Conservation (phyloP, 2,113 vertebrate genomes). For the Dipodomys stephensi region DNA sequence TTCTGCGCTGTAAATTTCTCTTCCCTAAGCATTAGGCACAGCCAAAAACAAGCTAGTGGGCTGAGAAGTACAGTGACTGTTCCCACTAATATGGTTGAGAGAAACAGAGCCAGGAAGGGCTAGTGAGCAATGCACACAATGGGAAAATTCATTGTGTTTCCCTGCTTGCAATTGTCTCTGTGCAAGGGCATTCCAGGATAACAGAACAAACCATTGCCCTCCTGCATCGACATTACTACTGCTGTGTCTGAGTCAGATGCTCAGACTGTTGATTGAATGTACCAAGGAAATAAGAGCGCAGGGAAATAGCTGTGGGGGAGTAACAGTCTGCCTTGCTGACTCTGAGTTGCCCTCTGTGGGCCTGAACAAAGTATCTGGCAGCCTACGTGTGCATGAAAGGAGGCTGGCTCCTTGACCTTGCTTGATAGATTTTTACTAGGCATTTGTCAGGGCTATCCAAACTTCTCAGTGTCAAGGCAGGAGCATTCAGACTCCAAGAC, state of each 20-base stretch:
- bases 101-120: background rate
- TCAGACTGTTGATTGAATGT: constrained; percentile 13
- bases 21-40: background rate
- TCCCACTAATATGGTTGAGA: background rate
- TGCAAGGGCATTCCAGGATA: constrained; percentile 64
- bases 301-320: background rate
- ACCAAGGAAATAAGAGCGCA: background rate
- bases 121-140: constrained; percentile 4
- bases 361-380: background rate
- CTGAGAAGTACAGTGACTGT: background rate
- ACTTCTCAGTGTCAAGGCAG: constrained; percentile 34
- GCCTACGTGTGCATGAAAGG: background rate
- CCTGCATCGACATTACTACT: background rate
- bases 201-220: constrained; percentile 42
- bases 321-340: background rate
- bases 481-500: background rate
- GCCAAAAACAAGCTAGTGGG: background rate
- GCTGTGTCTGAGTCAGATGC: constrained; percentile 50
- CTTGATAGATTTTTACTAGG: background rate
- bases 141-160: constrained; percentile 35
- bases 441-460: constrained; percentile 27
- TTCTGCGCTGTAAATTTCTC: background rate
- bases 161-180: constrained; percentile 48
- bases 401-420: constrained; percentile 30
- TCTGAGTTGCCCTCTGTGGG: background rate